A percentile compares a stretch with the other conserved stretches of the same genome.
Conservation (phyloP, 2,888 invertebrate species). For the Girardia tigrina region DNA sequence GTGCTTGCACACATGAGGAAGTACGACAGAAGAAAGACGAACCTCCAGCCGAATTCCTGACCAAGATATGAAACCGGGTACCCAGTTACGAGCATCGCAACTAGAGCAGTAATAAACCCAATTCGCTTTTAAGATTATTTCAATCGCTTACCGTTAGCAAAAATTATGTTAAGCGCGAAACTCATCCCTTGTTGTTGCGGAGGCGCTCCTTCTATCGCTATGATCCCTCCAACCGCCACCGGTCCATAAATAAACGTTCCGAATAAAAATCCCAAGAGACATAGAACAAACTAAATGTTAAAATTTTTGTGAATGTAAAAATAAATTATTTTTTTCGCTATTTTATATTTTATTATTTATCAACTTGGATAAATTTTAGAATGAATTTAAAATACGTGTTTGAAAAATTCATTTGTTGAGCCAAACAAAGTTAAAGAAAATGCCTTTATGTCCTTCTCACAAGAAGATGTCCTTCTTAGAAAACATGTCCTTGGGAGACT, state of each 20-base stretch:
- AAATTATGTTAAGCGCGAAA: neutral
- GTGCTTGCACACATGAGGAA: neutral
- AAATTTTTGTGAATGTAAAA: no score
- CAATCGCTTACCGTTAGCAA: neutral
- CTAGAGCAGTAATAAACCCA: neutral
- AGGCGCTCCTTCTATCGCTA: neutral
- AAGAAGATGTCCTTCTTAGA: no score
- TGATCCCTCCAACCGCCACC: neutral
- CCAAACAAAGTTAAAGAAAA: no score
- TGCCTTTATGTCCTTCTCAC: no score
- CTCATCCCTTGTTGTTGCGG: slow-evolving; percentile 4
- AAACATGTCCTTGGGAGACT: no score
- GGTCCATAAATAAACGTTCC: neutral
- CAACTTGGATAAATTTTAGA: no score
- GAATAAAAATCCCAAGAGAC: neutral
- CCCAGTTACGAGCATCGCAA: neutral
- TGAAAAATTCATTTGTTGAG: no score
- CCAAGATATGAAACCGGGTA: neutral
- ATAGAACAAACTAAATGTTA: neutral
- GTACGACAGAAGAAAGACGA: neutral
- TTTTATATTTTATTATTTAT: no score
- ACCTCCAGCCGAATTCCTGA: neutral
- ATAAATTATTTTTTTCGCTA: no score
- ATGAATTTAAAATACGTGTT: no score
- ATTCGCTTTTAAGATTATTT: neutral